A percentile compares a stretch with the other conserved stretches of the same genome.
Conservation (phyloP, 2,888 invertebrate species). For the Panopea generosa region DNA sequence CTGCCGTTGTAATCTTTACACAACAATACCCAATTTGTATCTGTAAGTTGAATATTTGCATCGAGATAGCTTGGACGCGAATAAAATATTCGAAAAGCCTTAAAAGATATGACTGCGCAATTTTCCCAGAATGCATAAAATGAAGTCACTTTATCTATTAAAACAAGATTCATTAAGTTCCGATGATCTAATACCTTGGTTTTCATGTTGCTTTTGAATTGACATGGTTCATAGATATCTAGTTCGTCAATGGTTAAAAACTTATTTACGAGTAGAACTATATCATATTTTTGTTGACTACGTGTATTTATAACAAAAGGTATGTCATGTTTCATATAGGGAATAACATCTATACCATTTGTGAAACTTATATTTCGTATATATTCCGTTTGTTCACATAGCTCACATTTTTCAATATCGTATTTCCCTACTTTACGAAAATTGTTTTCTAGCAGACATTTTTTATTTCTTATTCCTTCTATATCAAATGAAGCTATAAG, state of each 20-base stretch:
- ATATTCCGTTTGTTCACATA: not conserved
- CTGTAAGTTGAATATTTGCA: constrained; percentile 31
- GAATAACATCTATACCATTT: not conserved
- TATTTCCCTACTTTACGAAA: not conserved
- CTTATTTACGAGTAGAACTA: constrained; percentile 11
- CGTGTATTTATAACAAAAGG: too few relatives aligned
- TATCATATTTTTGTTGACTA: not conserved
- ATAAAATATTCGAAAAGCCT: constrained; percentile 40
- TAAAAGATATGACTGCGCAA: constrained; percentile 20
- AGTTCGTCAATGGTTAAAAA: constrained; percentile 24
- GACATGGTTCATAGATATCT: constrained; percentile 32
- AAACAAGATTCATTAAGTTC: constrained; percentile 16
- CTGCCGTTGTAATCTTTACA: constrained; percentile 31
- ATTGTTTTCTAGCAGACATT: not conserved
- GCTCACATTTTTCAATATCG: not conserved
- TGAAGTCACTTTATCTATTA: not conserved
- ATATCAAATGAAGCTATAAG: not conserved
- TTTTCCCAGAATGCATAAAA: constrained; percentile 48
- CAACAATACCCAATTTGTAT: constrained; percentile 38
- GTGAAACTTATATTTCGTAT: not conserved
- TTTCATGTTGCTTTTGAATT: constrained; percentile 34
- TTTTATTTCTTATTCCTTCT: not conserved
- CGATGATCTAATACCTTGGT: constrained; percentile 23
- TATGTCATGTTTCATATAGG: not conserved
- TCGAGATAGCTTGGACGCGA: constrained; percentile 15